Base-by-base conservation (phyloP, 1,140 invertebrate genomes). In the Ceratosolen fusciceps region DNA sequence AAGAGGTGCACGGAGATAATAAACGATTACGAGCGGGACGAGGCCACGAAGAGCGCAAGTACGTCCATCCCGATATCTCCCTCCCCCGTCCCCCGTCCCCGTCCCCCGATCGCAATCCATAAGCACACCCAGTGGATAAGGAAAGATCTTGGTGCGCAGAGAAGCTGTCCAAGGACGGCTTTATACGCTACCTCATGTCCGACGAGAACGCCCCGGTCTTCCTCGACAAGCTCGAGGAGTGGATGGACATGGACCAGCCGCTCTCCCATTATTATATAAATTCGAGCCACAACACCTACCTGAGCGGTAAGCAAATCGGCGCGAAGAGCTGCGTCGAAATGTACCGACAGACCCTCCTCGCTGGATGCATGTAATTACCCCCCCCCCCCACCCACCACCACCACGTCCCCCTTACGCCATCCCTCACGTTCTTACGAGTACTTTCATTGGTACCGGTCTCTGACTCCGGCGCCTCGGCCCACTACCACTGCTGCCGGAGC, bases 131-230 rank as follows among this genome's bases (percentile, higher is more conserved):
- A 4, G 31, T n/a, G 26, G 0, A 37, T n/a, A 31, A 16, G 2
- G 8, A 37, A 65, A 14, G 31, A 52, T 52, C 12, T 16, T 31
- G 26, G n/a, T 65, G 60, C 34, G 26, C 70, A 90, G 92, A 93
- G 86, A 94, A 94, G 89, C 86, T 99, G 31, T 97, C 96, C 47
- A 95, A 98, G 88, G 98, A 99, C 88, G 98, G 98, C n/a, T 94
- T 99, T 74, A 96, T 98, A 88, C 94, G 97, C 47, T 99, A 99
- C 90, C 92, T 99, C 43, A 99, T 99, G 98, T 99, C 98, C 0
- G 98, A 99, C 90, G 98, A 99, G 90, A 99, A 99, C 91, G 97
- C 98, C 0, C 98, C 99, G 0, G 98, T 99, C 58, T 99, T 99
- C 91, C 91, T 99, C 73, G 98, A 99, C 89, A 93, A 98, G n/a